phyloP scores from a whole-genome alignment of 2,797 vertebrate genomes.

The Peromyscus aztecus region DNA sequence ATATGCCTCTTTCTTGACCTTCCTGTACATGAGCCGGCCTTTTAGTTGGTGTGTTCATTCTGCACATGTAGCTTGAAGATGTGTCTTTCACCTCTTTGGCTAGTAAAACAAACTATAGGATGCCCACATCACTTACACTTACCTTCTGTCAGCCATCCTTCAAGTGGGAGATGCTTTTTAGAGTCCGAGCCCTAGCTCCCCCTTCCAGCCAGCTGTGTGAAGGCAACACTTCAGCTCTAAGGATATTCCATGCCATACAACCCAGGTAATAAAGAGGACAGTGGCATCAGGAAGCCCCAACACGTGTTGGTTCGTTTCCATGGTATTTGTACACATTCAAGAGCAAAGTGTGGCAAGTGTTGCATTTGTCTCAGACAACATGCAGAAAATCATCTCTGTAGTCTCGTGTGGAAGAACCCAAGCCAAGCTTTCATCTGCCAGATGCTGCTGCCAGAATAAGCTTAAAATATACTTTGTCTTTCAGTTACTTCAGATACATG shows the following conservation, averaged over 20 bases:
- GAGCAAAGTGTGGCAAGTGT: neutral
- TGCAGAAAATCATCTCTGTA: neutral
- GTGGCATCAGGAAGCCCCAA: neutral
- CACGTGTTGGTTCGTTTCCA: neutral
- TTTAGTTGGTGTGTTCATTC: neutral
- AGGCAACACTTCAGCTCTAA: neutral
- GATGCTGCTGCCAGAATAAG: slow-evolving; percentile 20
- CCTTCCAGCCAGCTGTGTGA: neutral
- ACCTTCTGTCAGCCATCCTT: neutral
- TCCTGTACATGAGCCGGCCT: neutral
- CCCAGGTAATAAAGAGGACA: neutral
- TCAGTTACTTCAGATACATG: neutral
- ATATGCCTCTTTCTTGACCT: neutral
- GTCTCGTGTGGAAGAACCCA: slow-evolving; percentile 6
- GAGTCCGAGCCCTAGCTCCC: neutral
- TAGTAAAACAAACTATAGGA: slow-evolving; percentile 23
- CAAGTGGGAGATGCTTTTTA: neutral
- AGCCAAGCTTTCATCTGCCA: slow-evolving; percentile 8
- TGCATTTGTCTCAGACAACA: neutral
- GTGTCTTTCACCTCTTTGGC: neutral
- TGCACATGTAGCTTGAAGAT: neutral
- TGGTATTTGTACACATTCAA: slow-evolving; percentile 29
- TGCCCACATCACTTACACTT: neutral
- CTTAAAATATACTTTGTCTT: slow-evolving; percentile 35
- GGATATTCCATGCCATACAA: neutral